Percentiles rank a stretch among this genome's conserved stretches.
These are phyloP conservation scores for Upupa epops DNA, from an alignment of 2,113 vertebrate species.

Conservation along the genomic window DNA sequence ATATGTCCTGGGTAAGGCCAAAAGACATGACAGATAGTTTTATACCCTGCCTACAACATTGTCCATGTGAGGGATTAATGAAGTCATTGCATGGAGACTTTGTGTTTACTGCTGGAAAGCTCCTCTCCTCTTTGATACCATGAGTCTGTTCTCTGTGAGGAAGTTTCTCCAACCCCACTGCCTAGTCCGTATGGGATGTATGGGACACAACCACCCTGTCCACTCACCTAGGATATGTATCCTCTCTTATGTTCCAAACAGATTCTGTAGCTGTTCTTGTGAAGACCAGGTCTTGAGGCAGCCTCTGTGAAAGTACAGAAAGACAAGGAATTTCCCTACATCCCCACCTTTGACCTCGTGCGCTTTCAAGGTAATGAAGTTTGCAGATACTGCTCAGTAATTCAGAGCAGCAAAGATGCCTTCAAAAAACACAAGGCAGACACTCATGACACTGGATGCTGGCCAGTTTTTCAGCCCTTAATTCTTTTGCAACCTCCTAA, in stretches of 20 bases:
- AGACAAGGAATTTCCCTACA: neutral
- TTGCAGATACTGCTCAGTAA: neutral
- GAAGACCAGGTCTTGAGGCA: neutral
- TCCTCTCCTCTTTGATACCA: accelerated
- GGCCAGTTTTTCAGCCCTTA: neutral
- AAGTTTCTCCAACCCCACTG: neutral
- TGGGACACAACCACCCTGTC: neutral
- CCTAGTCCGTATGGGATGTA: neutral
- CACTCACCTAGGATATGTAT: neutral
- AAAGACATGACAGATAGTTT: neutral
- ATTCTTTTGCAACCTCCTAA: neutral
- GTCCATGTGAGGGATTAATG: neutral
- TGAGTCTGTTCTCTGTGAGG: neutral
- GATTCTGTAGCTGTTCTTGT: neutral
- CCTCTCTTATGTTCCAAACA: neutral
- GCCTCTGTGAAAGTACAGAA: neutral
- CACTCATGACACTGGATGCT: no score
- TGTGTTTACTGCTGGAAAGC: neutral
- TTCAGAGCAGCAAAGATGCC: no score
- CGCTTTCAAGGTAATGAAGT: neutral
- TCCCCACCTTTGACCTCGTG: neutral
- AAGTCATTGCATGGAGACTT: neutral
- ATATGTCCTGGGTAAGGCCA: neutral
- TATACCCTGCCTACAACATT: neutral
- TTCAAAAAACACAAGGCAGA: neutral